Base-by-base conservation (phyloP, 1,140 invertebrate species). In the Lutraria rhynchaena region DNA sequence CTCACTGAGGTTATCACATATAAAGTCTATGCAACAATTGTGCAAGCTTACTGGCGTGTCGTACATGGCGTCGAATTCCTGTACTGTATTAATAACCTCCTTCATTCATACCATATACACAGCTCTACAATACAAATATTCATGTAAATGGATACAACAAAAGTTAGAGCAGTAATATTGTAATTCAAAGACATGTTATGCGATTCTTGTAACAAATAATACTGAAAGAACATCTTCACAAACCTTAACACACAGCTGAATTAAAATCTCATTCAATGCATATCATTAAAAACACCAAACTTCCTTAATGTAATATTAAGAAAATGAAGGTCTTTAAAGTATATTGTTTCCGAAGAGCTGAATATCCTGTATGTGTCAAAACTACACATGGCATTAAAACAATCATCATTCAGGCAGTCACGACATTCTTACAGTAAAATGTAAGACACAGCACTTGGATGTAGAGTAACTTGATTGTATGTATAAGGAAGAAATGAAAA, bases 11-110 rank as follows among this genome's bases (percentile, higher is more conserved):
- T 96, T 95, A 82, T 95, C 94, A 90, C 95, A 95, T 74, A 96
- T 95, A 87, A 94, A 95, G 81, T 95, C 94, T 13, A 96, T 92
- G 89, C 95, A 96, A 82, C 94, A 93, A 76, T 95, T 94, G 88
- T 95, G 94, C 49, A 96, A 93, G 73, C 89, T 90, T 19, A 88
- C 82, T 49, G 89, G 89, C 51, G 86, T 90, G 69, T 90, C 89
- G 70, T 90, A 90, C 89, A 90, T 90, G 13, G 55, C 82, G 83
- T 67, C 57, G 35, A 58, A 77, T 19, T 75, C 37, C 17, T 44
- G 73, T 19, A 5, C 0, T 24, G 13, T 13, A 37, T 61, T 55
- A 46, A 31, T 46, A 13, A 46, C 24, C 44, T 67, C 63, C 63
- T 41, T 67, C 63, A 67, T 67, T 67, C 63, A 67, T 49, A 49